Percentiles rank a stretch among this genome's conserved stretches.
Evolutionary conservation across 2,888 invertebrate species (phyloP).

Genomic region (Diplolepis rosae): DNA sequence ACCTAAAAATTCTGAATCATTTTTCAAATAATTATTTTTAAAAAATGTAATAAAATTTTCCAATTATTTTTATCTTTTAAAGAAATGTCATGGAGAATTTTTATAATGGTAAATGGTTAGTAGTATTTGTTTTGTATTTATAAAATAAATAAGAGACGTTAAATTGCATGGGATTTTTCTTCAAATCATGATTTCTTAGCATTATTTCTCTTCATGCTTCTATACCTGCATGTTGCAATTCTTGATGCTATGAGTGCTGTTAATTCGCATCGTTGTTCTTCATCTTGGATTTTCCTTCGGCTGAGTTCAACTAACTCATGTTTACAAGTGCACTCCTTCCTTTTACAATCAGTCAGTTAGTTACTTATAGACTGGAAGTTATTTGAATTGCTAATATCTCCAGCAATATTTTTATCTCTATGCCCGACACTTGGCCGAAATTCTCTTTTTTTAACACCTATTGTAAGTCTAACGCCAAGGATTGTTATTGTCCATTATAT

Average conservation of each 20-base stretch:
- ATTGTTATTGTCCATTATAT: background rate
- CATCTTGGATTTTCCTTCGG: conserved; percentile 43
- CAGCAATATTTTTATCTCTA: conserved; percentile 59
- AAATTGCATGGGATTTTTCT: background rate
- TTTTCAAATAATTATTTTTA: too few relatives aligned
- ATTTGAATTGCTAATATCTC: conserved; percentile 69
- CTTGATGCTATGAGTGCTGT: conserved; percentile 24
- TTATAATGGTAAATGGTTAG: too few relatives aligned
- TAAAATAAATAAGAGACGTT: background rate
- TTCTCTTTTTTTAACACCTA: conserved; percentile 46
- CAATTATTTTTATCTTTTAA: too few relatives aligned
- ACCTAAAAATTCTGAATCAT: too few relatives aligned
- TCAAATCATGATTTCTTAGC: conserved; percentile 17
- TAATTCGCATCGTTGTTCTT: conserved; percentile 38
- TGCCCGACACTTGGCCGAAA: conserved; percentile 60
- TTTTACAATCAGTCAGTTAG: conserved; percentile 46
- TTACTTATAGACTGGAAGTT: conserved; percentile 62
- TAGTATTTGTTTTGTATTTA: background rate
- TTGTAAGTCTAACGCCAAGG: background rate
- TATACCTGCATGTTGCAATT: conserved; percentile 28
- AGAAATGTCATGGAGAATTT: too few relatives aligned
- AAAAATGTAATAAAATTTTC: too few relatives aligned
- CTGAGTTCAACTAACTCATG: conserved; percentile 66
- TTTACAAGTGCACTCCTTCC: conserved; percentile 57
- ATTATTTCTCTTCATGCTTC: conserved; percentile 12